These are phyloP conservation scores for Fragariocoptes setiger DNA, from an alignment of 1,140 invertebrate genomes.

Conservation along the genomic window DNA sequence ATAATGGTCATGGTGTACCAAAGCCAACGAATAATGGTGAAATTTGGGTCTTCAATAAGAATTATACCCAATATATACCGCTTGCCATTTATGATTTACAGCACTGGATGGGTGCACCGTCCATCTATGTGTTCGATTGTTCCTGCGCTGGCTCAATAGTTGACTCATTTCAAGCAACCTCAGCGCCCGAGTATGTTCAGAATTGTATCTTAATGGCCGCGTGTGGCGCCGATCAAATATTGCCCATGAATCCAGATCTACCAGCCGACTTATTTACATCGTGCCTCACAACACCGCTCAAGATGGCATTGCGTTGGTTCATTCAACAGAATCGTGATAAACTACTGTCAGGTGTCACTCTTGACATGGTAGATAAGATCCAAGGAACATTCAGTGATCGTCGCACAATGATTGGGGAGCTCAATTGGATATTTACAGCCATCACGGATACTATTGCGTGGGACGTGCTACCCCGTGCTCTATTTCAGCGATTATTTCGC, in stretches of 20 bases:
- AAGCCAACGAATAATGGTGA: constrained; percentile 90
- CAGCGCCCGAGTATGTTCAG: constrained; percentile 22
- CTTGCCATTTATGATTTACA: constrained; percentile 90
- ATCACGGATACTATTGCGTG: constrained; percentile 99
- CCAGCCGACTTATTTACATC: constrained; percentile 96
- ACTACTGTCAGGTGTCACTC: constrained; percentile 39
- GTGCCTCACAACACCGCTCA: constrained; percentile 88
- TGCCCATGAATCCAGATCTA: constrained; percentile 88
- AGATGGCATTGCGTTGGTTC: constrained; percentile 80
- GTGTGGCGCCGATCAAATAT: constrained; percentile 54
- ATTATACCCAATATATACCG: constrained; percentile 94
- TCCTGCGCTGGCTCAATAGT: constrained; percentile 89
- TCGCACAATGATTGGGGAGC: constrained; percentile 80
- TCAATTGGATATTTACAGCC: constrained; percentile 99
- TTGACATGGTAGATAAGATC: constrained; percentile 67
- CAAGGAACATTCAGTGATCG: constrained; percentile 77
- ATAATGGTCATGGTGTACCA: constrained; percentile 96
- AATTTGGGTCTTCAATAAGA: constrained; percentile 98
- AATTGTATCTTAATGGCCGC: constrained; percentile 88
- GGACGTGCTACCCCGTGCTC: constrained; percentile 67
- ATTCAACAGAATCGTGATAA: constrained; percentile 49
- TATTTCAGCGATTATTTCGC: constrained; percentile 84
- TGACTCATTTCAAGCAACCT: constrained; percentile 31
- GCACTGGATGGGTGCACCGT: constrained; percentile 92
- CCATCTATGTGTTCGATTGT: constrained; percentile 97